These are phyloP conservation scores for Phalacrocorax pelagicus DNA, from an alignment of 2,113 vertebrate genomes.

Conservation along the genomic window DNA sequence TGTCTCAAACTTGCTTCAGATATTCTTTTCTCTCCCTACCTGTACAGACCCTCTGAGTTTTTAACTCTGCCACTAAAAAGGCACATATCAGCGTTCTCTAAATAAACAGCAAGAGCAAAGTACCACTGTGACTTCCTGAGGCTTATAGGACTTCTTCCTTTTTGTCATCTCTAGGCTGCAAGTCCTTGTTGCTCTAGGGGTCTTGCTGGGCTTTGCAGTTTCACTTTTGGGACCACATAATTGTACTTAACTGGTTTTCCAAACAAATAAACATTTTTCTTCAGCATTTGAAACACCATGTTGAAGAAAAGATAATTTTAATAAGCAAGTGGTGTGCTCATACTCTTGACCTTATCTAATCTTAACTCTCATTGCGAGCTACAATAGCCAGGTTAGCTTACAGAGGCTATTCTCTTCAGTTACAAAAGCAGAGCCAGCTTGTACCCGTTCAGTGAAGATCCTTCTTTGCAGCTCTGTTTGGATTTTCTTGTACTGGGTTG, in stretches of 20 bases:
- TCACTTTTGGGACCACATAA: background rate
- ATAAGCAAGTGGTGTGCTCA: background rate
- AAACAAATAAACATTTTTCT: background rate
- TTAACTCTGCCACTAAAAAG: background rate
- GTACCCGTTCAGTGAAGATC: background rate
- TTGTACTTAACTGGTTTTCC: background rate
- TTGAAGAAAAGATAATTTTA: background rate
- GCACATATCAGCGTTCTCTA: background rate
- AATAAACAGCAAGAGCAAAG: background rate
- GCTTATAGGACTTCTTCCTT: background rate
- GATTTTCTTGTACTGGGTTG: background rate
- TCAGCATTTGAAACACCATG: background rate
- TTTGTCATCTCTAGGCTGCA: background rate
- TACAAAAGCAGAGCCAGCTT: background rate
- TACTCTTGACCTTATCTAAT: background rate
- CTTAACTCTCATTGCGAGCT: background rate
- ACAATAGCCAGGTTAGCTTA: background rate
- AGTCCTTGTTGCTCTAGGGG: background rate
- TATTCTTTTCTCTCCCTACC: background rate
- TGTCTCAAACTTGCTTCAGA: background rate
- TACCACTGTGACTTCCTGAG: background rate
- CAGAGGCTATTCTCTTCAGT: background rate
- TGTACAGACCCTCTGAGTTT: background rate
- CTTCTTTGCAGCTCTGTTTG: background rate
- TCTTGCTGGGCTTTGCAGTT: background rate